Conservation (phyloP, 2,113 vertebrate genomes). For the Geococcyx californianus region DNA sequence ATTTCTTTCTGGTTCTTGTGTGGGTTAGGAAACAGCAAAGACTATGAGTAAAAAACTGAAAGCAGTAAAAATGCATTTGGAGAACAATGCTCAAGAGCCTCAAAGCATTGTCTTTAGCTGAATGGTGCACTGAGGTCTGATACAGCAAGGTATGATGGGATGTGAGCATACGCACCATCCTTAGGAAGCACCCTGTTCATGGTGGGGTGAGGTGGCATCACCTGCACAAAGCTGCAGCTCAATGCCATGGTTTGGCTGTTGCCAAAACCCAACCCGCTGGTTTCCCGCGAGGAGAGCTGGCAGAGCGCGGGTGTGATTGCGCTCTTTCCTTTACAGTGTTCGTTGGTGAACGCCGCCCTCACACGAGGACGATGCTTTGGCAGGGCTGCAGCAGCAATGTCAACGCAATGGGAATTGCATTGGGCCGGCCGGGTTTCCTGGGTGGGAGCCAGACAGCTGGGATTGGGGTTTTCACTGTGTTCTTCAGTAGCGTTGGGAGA, state of each 20-base stretch:
- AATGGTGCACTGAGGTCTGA: background rate
- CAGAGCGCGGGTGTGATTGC: accelerated
- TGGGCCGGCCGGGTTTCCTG: background rate
- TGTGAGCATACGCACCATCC: no score
- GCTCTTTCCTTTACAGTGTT: background rate
- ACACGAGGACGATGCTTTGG: background rate
- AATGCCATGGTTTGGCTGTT: accelerated
- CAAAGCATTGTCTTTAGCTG: accelerated
- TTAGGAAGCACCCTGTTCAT: no score
- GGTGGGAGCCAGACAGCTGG: background rate
- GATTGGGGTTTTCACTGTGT: background rate
- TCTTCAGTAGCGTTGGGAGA: background rate
- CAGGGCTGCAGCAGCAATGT: accelerated
- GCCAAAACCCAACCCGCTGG: accelerated
- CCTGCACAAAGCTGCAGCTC: background rate
- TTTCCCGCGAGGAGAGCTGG: background rate
- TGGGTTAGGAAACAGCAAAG: accelerated
- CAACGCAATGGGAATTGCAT: background rate
- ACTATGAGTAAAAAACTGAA: no score
- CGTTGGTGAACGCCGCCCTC: background rate
- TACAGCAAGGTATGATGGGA: no score
- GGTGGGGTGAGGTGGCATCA: accelerated
- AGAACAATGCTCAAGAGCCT: accelerated
- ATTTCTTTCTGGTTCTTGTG: background rate
- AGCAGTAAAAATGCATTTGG: accelerated